A percentile compares a stretch with the other conserved stretches of the same genome.
Conservation (phyloP, 2,888 invertebrate genomes). For the Agriopis aurantiaria region DNA sequence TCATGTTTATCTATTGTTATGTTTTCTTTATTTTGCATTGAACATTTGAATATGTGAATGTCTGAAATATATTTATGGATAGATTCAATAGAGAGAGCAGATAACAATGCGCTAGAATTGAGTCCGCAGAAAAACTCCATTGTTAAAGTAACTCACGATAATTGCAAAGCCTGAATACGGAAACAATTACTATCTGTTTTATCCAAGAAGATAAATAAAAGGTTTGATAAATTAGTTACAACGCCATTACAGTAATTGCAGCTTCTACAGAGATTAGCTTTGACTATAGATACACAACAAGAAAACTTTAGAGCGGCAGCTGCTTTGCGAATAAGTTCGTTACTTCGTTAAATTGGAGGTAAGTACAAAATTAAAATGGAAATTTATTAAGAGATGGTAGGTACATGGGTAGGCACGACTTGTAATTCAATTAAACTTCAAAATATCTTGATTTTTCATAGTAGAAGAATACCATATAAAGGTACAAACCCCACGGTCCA, state of each 20-base stretch:
- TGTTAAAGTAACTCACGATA: background rate
- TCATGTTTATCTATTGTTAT: constrained; percentile 29
- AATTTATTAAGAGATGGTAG: too few relatives aligned
- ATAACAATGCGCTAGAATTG: background rate
- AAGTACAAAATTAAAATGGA: background rate
- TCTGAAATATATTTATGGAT: background rate
- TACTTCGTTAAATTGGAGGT: constrained; percentile 9
- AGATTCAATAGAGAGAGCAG: background rate
- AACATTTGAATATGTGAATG: constrained; percentile 21
- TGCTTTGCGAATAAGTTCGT: constrained; percentile 2
- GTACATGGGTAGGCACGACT: too few relatives aligned
- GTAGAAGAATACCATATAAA: too few relatives aligned
- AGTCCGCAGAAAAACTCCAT: background rate
- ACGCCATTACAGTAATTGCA: constrained; percentile 24
- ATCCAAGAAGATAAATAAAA: background rate
- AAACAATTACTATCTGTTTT: background rate
- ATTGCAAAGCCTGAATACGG: background rate
- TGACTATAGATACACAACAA: constrained; percentile 10
- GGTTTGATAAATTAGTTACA: constrained; percentile 14
- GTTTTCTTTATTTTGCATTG: constrained; percentile 24
- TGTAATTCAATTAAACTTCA: too few relatives aligned
- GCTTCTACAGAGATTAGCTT: constrained; percentile 18
- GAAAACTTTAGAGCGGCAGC: constrained; percentile 10
- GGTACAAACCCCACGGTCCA: too few relatives aligned
- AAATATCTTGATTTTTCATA: too few relatives aligned